A percentile compares a stretch with the other conserved stretches of the same genome.
phyloP scores from a whole-genome alignment of 2,888 invertebrate genomes.

The Ectobius pallidus region DNA sequence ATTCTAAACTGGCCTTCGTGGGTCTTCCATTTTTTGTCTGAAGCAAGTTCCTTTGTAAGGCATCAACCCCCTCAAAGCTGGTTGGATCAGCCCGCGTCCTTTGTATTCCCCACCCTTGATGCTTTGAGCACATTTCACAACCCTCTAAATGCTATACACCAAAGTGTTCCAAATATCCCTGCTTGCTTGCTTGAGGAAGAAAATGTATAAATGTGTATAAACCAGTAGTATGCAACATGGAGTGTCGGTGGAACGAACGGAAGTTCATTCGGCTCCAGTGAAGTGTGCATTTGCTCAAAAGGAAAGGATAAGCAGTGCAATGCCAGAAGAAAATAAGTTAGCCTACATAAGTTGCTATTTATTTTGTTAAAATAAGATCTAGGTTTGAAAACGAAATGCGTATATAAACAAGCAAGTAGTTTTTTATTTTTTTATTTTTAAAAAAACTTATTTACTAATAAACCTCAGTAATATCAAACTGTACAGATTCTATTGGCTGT shows the following conservation, averaged over 20 bases:
- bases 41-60: neutral
- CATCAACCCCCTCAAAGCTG: slow-evolving; percentile 14
- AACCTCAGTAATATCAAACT: too few relatives aligned
- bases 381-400: too few relatives aligned
- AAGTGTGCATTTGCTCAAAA: too few relatives aligned
- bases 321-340: too few relatives aligned
- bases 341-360: too few relatives aligned
- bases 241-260: neutral
- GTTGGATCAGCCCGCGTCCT: slow-evolving; percentile 18
- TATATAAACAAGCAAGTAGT: too few relatives aligned
- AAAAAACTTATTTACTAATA: too few relatives aligned
- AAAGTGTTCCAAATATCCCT: neutral
- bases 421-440: too few relatives aligned
- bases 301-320: too few relatives aligned
- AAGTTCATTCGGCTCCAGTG: neutral
- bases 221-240: neutral
- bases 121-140: neutral
- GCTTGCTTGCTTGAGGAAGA: neutral
- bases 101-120: neutral
- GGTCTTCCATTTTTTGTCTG: neutral
- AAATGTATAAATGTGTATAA: neutral
- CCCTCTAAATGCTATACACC: neutral
- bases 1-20: neutral
- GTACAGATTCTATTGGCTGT: too few relatives aligned
- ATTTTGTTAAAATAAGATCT: too few relatives aligned